These are phyloP conservation scores for Phoxinus phoxinus DNA, from an alignment of 2,113 vertebrate species.

Conservation along the genomic window DNA sequence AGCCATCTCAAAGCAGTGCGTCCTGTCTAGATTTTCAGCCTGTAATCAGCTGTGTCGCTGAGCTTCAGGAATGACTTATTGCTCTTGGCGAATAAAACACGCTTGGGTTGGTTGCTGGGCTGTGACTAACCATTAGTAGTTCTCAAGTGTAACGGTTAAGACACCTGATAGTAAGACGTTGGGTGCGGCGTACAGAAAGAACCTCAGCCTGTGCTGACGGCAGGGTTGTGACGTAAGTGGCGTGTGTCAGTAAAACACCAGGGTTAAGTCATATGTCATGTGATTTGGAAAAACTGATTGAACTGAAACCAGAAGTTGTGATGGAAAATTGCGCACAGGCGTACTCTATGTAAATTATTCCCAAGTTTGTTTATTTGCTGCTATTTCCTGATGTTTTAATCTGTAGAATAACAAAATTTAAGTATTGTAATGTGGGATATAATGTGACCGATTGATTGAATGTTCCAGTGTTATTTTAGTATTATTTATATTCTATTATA, in stretches of 20 bases:
- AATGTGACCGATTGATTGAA: neutral
- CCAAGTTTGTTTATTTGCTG: neutral
- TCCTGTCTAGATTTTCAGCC: neutral
- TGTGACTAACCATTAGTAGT: neutral
- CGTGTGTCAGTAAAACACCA: constrained; percentile 1
- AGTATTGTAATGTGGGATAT: neutral
- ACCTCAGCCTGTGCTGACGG: constrained; percentile 10
- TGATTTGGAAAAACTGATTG: neutral
- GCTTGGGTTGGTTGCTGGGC: constrained; percentile 9
- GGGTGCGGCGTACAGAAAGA: neutral
- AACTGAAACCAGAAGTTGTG: constrained; percentile 42
- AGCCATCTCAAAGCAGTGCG: neutral
- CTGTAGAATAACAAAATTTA: neutral
- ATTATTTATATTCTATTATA: neutral
- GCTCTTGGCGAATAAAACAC: neutral
- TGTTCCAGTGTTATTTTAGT: no score
- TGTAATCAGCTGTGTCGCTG: neutral
- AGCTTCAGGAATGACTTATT: neutral
- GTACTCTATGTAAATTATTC: neutral
- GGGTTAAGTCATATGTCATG: neutral
- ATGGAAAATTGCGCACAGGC: neutral
- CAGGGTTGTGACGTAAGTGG: constrained; percentile 22
- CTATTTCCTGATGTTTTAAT: neutral
- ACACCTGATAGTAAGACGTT: neutral
- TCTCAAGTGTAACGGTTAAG: neutral